Evolutionary conservation across 64 coral and sea anemone genomes (phyloP), one percentile per base, ranked within the genome.

Genomic region (Montipora cactus): DNA sequence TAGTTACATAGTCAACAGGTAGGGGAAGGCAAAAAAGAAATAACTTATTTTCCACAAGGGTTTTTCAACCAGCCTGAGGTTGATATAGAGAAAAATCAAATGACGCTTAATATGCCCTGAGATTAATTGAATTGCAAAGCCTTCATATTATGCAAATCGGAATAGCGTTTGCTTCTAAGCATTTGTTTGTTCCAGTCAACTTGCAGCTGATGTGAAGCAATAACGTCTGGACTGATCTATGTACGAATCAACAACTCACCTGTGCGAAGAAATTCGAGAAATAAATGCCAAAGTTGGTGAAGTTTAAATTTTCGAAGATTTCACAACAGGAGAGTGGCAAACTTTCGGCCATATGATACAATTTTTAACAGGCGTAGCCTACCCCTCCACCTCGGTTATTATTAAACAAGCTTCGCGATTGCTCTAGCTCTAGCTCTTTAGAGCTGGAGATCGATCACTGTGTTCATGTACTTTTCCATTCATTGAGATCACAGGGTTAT

Each of bases 261-360:
- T 50, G 47, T 13, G 7, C 8, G 18, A 51, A 11, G 19, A 46
- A 16, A 69, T 51, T 70, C 1, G 44, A 78, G 15, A 49, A 47
- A 70, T 9, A 6, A 86, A n/a, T 49, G 71, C 62, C 49, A 11
- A 86, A 62, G 62, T 86, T 46, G 18, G 82, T 71, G 7, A 86
- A 49, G 66, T 86, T 86, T 18, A 86, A 86, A 86, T 86, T 86
- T 46, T 86, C 37, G 64, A 86, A 86, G 64, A 86, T 72, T 49
- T 86, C 82, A 18, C 82, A 86, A 72, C 82, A 86, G 15, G 66
- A 70, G 0, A 86, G 62, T 6, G 20, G 68, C 68, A 68, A 86
- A 3, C 46, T 15, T 3, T 70, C 64, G 5, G 82, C 82, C 82
- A 86, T 86, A 47, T 49, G 71, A 71, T 51, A 7, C 82, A 86